Conservation (phyloP, 2,797 vertebrate genomes). For the Pipistrellus nathusii region DNA sequence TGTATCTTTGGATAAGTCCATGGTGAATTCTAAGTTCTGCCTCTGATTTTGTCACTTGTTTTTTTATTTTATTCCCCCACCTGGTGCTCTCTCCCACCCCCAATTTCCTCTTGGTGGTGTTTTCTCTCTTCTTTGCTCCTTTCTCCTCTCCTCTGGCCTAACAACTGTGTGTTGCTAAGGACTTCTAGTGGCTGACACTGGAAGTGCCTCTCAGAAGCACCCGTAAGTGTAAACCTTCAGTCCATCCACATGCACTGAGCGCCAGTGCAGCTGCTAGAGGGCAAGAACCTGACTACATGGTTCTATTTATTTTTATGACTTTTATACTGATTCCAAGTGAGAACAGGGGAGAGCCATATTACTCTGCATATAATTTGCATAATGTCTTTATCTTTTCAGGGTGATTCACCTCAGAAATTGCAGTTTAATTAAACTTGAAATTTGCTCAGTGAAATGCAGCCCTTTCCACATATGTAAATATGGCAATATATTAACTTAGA, state of each 20-base stretch:
- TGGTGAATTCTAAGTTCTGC: not conserved
- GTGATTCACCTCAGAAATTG: conserved; percentile 9
- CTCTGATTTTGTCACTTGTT: not conserved
- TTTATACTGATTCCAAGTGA: not conserved
- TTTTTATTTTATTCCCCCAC: not conserved
- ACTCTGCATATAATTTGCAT: not conserved
- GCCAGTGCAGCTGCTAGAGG: not conserved
- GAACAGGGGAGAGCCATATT: not conserved
- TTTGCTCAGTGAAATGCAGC: conserved; percentile 1
- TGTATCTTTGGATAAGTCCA: not conserved
- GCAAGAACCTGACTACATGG: not conserved
- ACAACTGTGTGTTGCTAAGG: conserved; percentile 67
- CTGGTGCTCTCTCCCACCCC: not conserved
- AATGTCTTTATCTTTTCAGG: not conserved
- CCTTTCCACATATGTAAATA: not conserved
- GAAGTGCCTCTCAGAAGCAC: conserved; percentile 56
- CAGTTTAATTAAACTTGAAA: not conserved
- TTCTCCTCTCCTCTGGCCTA: not conserved
- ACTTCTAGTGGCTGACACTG: conserved; percentile 76
- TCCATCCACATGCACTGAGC: fast-evolving
- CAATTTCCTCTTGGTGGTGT: not conserved
- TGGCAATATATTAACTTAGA: not conserved
- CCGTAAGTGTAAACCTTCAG: not conserved
- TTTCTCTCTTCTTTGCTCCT: not conserved
- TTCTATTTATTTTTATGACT: not conserved